Base-by-base conservation (phyloP, 92 coral and sea anemone species). In the Paragorgia papillata region DNA sequence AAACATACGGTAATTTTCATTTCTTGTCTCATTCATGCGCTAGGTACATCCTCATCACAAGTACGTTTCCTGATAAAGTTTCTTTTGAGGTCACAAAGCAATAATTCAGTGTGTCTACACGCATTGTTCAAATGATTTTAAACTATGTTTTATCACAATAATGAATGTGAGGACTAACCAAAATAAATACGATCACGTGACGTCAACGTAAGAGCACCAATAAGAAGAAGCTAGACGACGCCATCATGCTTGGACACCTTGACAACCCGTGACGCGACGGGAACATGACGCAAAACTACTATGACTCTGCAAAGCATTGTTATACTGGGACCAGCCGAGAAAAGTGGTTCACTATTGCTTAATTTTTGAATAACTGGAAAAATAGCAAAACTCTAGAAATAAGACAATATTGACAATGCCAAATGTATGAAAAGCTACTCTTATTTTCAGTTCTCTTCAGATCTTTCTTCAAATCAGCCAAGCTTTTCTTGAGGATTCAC, bases 1-100 rank as follows among this genome's bases (percentile, higher is more conserved):
- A 95, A 95, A 85, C 91, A 88, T 62, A 95, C 99, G 0, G 92
- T 89, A 46, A 95, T 87, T 84, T 95, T 95, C 99, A 95, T 95
- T 65, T 74, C 80, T 66, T 58, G 46, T 21, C 9, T 37, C 78
- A 71, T 71, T 55, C 78, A 71, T 26, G 65, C 63, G 78, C 64
- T 54, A 25, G 53, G 54, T 50, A 71, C 64, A 32, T 32, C 48
- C 5, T 57, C 41, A 55, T 34, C 32, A 54, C 40, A 55, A 32
- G 32, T 39, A 24, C 54, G n/a, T 69, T 57, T 51, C 57, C 35
- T 54, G 22, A 74, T 37, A 65, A 55, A 63, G 56, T 64, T 20
- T 25, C n/a, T 19, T 28, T 57, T 49, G 49, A 67, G 66, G 66
- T n/a, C 73, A 68, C 63, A 74, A 10, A 74, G 29, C 43, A 14